phyloP scores from a whole-genome alignment of 2,888 invertebrate species.

The Synanthedon vespiformis region DNA sequence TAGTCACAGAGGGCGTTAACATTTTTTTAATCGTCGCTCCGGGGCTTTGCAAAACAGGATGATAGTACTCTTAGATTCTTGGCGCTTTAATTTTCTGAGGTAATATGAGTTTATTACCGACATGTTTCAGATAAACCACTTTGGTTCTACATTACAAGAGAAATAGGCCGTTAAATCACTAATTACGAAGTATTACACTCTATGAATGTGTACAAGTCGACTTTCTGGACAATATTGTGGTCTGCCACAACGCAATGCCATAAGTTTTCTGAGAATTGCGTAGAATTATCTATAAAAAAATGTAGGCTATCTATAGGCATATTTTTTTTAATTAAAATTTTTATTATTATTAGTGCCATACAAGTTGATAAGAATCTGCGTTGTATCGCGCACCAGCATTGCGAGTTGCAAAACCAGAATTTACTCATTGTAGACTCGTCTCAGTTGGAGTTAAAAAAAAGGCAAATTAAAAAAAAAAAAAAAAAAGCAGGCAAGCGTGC shows the following conservation, averaged over 20 bases:
- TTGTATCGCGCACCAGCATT: constrained; percentile 46
- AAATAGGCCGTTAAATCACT: neutral
- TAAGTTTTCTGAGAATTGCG: neutral
- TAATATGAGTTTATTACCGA: neutral
- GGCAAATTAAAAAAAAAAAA: constrained; percentile 29
- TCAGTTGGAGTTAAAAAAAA: constrained; percentile 33
- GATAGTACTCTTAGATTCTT: constrained; percentile 24
- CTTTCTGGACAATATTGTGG: neutral
- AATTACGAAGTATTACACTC: neutral
- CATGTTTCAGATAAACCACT: neutral
- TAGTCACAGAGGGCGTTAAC: constrained; percentile 65
- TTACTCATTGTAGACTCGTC: constrained; percentile 62
- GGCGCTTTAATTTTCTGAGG: neutral
- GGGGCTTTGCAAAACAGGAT: constrained; percentile 31
- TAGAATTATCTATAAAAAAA: neutral
- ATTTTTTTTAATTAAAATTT: too few relatives aligned
- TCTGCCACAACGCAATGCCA: neutral
- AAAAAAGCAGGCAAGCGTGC: constrained; percentile 18
- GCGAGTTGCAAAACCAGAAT: constrained; percentile 66
- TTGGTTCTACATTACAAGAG: neutral
- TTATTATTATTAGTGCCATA: too few relatives aligned
- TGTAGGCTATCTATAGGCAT: too few relatives aligned
- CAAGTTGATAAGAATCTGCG: too few relatives aligned
- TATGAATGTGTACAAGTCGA: neutral
- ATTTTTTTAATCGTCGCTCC: constrained; percentile 48